Percentiles rank a stretch among this genome's conserved stretches.
Evolutionary conservation across 2,113 vertebrate genomes (phyloP).

Genomic region (Microtus ochrogaster): DNA sequence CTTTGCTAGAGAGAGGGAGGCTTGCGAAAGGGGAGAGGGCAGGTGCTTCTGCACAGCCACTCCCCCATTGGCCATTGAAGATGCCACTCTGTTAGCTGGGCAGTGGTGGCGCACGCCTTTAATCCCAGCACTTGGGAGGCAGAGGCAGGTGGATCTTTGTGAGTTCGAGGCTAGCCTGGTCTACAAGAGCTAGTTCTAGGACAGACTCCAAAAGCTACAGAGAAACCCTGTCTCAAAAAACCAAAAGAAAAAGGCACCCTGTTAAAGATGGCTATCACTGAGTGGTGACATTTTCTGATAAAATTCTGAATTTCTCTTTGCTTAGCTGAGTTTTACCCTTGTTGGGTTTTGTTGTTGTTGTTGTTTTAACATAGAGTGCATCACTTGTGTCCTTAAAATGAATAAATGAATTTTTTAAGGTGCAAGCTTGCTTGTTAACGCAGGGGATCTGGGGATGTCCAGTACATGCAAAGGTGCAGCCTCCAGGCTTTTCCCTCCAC

Average conservation of each 20-base stretch:
- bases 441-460: rapidly evolving
- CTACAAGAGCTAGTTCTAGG: too few species aligned
- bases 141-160: too few species aligned
- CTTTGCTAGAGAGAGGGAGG: not conserved
- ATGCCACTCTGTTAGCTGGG: too few species aligned
- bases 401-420: not conserved
- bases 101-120: too few species aligned
- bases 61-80: not conserved
- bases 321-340: not conserved
- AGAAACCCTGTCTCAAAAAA: too few species aligned
- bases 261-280: not conserved
- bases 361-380: not conserved
- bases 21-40: too few species aligned
- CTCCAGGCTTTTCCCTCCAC: not conserved
- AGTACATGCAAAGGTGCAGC: rapidly evolving
- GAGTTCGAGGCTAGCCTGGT: too few species aligned
- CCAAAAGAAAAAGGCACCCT: not conserved
- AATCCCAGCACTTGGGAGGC: too few species aligned
- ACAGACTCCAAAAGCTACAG: too few species aligned
- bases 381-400: not conserved
- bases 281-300: not conserved
- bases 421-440: not conserved
- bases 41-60: not conserved
- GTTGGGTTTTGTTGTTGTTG: not conserved
- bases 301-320: not conserved